Evolutionary conservation across 2,888 invertebrate genomes (phyloP).

Genomic region (Syrphus vitripennis): DNA sequence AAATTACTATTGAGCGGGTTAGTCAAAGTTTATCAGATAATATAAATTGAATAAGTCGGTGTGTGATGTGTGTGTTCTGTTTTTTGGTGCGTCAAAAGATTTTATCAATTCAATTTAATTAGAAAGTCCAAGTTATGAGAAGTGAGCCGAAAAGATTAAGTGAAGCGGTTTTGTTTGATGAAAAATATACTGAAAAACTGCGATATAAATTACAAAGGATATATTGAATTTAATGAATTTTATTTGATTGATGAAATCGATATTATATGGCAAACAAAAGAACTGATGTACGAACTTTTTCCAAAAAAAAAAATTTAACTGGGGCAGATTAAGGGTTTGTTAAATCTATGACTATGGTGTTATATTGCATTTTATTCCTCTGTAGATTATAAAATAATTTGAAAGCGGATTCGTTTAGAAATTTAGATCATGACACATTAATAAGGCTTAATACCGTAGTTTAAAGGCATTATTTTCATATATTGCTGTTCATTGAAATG

Average conservation of each 20-base stretch:
- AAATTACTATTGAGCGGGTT: constrained; percentile 43
- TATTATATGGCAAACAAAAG: background rate
- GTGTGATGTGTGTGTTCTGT: background rate
- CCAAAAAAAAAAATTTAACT: too few relatives aligned
- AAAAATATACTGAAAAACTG: background rate
- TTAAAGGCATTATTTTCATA: too few relatives aligned
- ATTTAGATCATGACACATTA: too few relatives aligned
- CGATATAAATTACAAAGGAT: background rate
- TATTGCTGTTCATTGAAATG: background rate
- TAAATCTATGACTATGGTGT: too few relatives aligned
- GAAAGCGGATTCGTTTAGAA: too few relatives aligned
- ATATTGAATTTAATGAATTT: background rate
- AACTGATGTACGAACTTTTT: too few relatives aligned
- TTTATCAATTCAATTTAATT: constrained; percentile 46
- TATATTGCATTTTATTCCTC: too few relatives aligned
- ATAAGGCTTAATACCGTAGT: too few relatives aligned
- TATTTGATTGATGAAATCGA: background rate
- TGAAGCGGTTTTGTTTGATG: background rate
- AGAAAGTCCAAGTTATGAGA: constrained; percentile 20
- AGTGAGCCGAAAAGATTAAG: background rate
- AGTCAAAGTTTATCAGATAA: constrained; percentile 20
- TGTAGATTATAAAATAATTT: too few relatives aligned
- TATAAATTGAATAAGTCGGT: background rate
- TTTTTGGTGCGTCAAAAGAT: background rate
- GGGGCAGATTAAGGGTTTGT: too few relatives aligned